Evolutionary conservation across 2,797 vertebrate genomes (phyloP).

Genomic region (Garrulus glandarius): DNA sequence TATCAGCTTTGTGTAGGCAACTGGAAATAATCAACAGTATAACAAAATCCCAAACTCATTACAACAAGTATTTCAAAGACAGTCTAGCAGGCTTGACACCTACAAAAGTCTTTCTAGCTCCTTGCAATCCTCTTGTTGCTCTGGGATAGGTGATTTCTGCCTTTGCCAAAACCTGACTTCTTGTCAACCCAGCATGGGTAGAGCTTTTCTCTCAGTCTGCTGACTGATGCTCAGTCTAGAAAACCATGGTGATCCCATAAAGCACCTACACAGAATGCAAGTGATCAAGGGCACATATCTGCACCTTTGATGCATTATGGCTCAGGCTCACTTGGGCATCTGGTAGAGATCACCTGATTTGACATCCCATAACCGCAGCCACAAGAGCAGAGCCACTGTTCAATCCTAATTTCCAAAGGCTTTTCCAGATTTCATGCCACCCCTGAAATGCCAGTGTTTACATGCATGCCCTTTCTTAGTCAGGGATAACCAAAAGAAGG

Average conservation of each 20-base stretch:
- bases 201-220: background rate
- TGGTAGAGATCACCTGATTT: background rate
- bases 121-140: background rate
- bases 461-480: background rate
- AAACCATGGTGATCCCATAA: background rate
- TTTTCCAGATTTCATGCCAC: background rate
- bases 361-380: background rate
- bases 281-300: background rate
- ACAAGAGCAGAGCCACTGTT: background rate
- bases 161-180: background rate
- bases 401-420: background rate
- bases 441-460: background rate
- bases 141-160: background rate
- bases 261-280: background rate
- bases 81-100: background rate
- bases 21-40: background rate
- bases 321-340: background rate
- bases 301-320: background rate
- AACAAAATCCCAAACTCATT: background rate
- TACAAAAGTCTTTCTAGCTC: background rate
- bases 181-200: accelerated
- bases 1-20: background rate
- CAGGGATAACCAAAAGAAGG: background rate
- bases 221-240: background rate
- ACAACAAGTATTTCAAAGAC: background rate